Evolutionary conservation across 53 echinoderm and acorn worm species (phyloP).

Genomic region (Astropecten irregularis): DNA sequence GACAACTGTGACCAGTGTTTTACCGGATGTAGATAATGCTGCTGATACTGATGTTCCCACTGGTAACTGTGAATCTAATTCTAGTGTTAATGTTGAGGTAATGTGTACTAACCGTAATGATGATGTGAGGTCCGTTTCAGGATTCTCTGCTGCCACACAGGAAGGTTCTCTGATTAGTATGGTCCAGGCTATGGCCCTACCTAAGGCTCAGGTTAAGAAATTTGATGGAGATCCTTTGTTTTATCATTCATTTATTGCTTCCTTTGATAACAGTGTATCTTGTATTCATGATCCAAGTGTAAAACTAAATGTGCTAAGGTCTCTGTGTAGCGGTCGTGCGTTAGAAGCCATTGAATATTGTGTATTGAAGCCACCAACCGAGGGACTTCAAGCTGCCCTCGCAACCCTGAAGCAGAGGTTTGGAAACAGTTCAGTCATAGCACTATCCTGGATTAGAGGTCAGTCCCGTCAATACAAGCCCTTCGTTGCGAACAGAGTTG

Average conservation of each 20-base stretch:
- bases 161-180: neutral
- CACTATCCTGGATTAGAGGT: too few species aligned
- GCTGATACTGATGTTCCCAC: constrained; percentile 27
- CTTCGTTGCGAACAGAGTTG: too few species aligned
- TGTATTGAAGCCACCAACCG: constrained; percentile 47
- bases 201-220: constrained; percentile 45
- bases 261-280: constrained; percentile 49
- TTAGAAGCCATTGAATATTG: constrained; percentile 54
- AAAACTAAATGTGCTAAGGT: constrained; percentile 51
- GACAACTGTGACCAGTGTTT: too few species aligned
- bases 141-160: neutral
- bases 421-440: too few species aligned
- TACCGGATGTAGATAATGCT: neutral
- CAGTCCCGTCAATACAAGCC: too few species aligned
- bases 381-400: constrained; percentile 38
- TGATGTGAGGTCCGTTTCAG: neutral
- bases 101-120: neutral
- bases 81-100: neutral
- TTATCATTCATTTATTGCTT: constrained; percentile 46
- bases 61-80: constrained; percentile 6
- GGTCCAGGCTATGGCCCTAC: neutral
- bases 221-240: constrained; percentile 56
- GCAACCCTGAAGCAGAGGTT: constrained; percentile 56
- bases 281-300: constrained; percentile 36
- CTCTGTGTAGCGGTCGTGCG: constrained; percentile 43